These are phyloP conservation scores for Diaprepes abbreviatus DNA, from an alignment of 2,888 invertebrate species.

Conservation along the genomic window DNA sequence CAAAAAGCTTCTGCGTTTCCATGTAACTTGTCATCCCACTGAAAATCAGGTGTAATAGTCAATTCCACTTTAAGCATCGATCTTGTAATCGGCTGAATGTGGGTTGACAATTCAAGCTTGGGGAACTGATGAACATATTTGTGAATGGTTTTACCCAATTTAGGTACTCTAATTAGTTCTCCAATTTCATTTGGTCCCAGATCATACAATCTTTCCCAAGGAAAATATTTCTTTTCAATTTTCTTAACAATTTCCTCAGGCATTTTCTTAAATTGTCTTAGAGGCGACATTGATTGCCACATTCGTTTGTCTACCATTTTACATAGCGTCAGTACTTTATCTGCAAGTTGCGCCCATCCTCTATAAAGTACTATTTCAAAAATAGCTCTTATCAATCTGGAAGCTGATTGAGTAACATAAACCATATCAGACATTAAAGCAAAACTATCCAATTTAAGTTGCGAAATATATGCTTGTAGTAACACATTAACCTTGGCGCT, in stretches of 20 bases:
- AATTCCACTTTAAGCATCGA: conserved; percentile 95
- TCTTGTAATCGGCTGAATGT: conserved; percentile 97
- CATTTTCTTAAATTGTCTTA: conserved; percentile 97
- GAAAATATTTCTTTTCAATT: conserved; percentile 97
- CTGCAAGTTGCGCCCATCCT: conserved; percentile 97
- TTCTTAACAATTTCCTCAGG: conserved; percentile 97
- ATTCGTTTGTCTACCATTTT: conserved; percentile 99
- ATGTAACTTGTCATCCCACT: conserved; percentile 97
- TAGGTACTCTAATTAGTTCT: conserved; percentile 91
- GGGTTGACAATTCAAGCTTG: conserved; percentile 94
- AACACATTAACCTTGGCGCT: conserved; percentile 97
- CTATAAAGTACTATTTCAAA: conserved; percentile 93
- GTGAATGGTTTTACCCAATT: conserved; percentile 95
- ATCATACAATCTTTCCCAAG: conserved; percentile 95
- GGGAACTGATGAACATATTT: conserved; percentile 97
- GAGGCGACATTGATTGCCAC: conserved; percentile 99
- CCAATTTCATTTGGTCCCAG: conserved; percentile 97
- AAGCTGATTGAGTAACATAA: conserved; percentile 97
- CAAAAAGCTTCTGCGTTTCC: conserved; percentile 89
- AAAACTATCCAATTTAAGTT: conserved; percentile 97
- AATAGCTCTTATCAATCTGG: conserved; percentile 94
- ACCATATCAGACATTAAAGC: conserved; percentile 99
- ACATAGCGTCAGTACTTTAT: conserved; percentile 94
- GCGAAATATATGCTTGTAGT: conserved; percentile 97
- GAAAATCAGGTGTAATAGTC: conserved; percentile 98